Evolutionary conservation across 1,140 invertebrate species (phyloP).

Genomic region (Neodiprion lecontei): DNA sequence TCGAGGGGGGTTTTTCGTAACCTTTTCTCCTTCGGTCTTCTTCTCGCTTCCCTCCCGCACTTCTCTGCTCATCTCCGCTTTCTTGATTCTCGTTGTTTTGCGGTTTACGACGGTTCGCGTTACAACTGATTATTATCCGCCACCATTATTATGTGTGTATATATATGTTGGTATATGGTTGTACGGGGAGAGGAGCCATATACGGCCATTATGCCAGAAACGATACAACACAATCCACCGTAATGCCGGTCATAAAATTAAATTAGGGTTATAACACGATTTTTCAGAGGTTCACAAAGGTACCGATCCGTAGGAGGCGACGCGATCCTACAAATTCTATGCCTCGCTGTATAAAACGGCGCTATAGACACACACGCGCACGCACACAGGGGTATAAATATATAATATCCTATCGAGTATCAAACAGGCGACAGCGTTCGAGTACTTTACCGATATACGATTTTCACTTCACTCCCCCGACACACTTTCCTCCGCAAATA

Average conservation of each 20-base stretch:
- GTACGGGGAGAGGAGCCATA: constrained; percentile 37
- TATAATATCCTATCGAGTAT: not conserved
- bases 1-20: too few species aligned
- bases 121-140: constrained; percentile 62
- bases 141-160: constrained; percentile 54
- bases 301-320: constrained; percentile 15
- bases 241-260: constrained; percentile 63
- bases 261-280: constrained; percentile 65
- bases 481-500: too few species aligned
- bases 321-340: not conserved
- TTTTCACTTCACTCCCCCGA: too few species aligned
- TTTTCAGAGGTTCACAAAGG: constrained; percentile 57
- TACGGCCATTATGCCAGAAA: constrained; percentile 53
- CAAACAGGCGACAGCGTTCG: too few species aligned
- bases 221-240: constrained; percentile 54
- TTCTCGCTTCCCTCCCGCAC: constrained; percentile 10
- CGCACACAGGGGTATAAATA: not conserved
- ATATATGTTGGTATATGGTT: too few species aligned
- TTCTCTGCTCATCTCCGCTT: constrained; percentile 25
- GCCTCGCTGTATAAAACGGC: not conserved
- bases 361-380: not conserved
- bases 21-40: too few species aligned
- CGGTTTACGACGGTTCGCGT: constrained; percentile 60
- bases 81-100: constrained; percentile 56
- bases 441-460: too few species aligned